Percentiles rank a stretch among this genome's conserved stretches.
phyloP scores from a whole-genome alignment of 1,140 invertebrate species.

The Sinella curviseta region DNA sequence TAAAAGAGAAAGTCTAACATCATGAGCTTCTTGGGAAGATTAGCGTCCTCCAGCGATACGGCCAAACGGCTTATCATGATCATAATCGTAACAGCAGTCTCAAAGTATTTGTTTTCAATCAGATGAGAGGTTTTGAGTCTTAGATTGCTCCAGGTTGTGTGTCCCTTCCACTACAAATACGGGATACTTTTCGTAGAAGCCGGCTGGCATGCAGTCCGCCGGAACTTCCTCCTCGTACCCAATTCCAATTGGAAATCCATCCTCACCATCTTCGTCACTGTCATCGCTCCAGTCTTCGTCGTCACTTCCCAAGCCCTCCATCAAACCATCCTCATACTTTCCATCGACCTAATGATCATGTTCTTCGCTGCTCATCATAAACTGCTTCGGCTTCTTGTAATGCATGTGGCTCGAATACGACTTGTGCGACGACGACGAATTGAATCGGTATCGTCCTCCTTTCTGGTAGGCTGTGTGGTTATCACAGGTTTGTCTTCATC shows the following conservation, averaged over 20 bases:
- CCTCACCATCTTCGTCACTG: too few species aligned
- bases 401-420: too few species aligned
- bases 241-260: conserved; percentile 13
- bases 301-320: conserved; percentile 60
- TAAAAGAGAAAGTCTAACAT: conserved; percentile 89
- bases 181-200: conserved; percentile 80
- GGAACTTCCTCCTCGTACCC: conserved; percentile 75
- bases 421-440: too few species aligned
- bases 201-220: conserved; percentile 86
- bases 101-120: conserved; percentile 98
- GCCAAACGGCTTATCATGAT: conserved; percentile 95
- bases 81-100: conserved; percentile 96
- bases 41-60: conserved; percentile 93
- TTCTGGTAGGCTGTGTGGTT: conserved; percentile 90
- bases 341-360: conserved; percentile 85
- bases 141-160: conserved; percentile 85
- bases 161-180: conserved; percentile 78
- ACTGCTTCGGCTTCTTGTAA: conserved; percentile 82
- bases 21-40: conserved; percentile 81
- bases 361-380: conserved; percentile 71
- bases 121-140: conserved; percentile 88
- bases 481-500: conserved; percentile 67
- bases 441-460: too few species aligned
- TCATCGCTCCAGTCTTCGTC: conserved; percentile 29
- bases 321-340: conserved; percentile 57